Conservation (phyloP, 1,140 invertebrate species). For the Kradibia gibbosae region DNA sequence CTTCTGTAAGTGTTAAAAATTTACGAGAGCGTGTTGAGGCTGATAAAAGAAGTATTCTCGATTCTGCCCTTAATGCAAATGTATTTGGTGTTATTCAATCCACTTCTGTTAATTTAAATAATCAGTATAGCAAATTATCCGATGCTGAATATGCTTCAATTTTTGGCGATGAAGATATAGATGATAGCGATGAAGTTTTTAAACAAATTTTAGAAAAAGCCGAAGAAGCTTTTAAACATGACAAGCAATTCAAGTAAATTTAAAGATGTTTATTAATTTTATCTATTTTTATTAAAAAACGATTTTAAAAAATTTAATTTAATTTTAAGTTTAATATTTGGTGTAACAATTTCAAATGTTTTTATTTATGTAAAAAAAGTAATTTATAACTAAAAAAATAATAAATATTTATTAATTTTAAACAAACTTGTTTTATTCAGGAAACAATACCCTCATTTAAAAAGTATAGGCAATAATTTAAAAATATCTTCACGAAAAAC, state of each 20-base stretch:
- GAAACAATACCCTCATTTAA: conserved; percentile 31
- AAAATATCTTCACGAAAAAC: background rate
- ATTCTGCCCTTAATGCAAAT: background rate
- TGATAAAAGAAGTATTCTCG: conserved; percentile 35
- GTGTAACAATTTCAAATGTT: background rate
- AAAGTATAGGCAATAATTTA: background rate
- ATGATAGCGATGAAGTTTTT: conserved; percentile 41
- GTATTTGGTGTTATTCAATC: too few relatives aligned
- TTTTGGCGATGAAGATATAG: conserved; percentile 24
- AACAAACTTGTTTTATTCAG: conserved; percentile 36
- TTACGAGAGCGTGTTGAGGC: background rate
- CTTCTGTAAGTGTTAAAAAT: background rate
- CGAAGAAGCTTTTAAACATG: conserved; percentile 1
- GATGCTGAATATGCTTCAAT: background rate
- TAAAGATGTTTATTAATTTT: background rate
- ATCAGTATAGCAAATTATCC: background rate
- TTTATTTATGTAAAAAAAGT: conserved; percentile 8
- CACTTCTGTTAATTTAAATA: background rate
- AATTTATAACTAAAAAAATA: conserved; percentile 30
- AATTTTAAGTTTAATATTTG: background rate
- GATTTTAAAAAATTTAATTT: background rate
- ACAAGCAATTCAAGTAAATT: conserved; percentile 40
- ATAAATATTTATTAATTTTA: conserved; percentile 35
- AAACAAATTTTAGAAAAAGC: conserved; percentile 26
- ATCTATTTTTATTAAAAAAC: background rate